Evolutionary conservation across 2,113 vertebrate genomes (phyloP).

Genomic region (Lontra canadensis): DNA sequence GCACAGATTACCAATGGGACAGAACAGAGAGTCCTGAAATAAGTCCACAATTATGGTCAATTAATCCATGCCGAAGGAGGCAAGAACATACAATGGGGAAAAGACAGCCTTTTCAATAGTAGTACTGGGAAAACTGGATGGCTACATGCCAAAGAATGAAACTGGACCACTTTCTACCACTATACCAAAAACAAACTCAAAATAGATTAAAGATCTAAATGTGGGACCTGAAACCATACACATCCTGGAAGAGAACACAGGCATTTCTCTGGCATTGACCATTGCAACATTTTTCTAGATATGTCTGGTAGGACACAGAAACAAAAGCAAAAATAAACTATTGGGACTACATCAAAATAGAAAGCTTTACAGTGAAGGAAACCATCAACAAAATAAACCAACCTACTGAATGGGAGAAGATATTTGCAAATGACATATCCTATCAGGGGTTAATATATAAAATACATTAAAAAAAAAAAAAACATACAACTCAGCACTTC

Average conservation of each 20-base stretch:
- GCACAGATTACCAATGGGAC: neutral
- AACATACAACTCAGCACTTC: too few species aligned
- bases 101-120: neutral
- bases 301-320: neutral
- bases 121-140: neutral
- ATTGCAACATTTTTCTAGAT: neutral
- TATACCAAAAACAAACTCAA: neutral
- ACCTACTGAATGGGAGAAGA: too few species aligned
- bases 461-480: too few species aligned
- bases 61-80: neutral
- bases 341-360: too few species aligned
- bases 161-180: neutral
- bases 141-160: neutral
- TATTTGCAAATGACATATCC: too few species aligned
- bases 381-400: too few species aligned
- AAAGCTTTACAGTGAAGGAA: too few species aligned
- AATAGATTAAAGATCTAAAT: neutral
- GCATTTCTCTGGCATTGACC: neutral
- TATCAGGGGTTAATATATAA: too few species aligned
- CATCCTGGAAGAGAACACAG: neutral
- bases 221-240: neutral
- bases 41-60: neutral
- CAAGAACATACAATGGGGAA: neutral
- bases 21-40: neutral
- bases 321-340: neutral